A percentile compares a stretch with the other conserved stretches of the same genome.
These are phyloP conservation scores for Ciona savignyi DNA, from an alignment of 23 tunicate species.

Conservation along the genomic window DNA sequence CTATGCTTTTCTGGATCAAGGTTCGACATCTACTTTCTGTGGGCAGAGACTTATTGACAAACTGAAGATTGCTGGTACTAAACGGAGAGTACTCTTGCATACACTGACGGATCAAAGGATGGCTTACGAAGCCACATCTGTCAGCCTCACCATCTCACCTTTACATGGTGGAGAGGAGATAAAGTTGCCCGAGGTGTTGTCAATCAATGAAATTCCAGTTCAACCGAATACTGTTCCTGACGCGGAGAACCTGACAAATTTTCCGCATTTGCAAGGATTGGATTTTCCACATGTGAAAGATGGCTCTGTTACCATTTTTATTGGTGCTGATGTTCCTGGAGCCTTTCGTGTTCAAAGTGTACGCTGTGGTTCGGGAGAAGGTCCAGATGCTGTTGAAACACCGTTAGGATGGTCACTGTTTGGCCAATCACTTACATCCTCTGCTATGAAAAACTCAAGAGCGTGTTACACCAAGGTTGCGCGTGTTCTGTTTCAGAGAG, in stretches of 20 bases:
- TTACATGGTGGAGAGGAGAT: not conserved
- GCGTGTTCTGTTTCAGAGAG: not conserved
- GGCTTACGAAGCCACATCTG: conserved; percentile 1
- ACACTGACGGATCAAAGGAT: not conserved
- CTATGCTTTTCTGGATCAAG: conserved; percentile 9
- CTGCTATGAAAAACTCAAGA: too few relatives aligned
- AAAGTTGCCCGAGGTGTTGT: not conserved
- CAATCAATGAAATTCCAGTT: not conserved
- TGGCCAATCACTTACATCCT: too few relatives aligned
- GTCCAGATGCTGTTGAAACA: not conserved
- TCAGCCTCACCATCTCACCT: not conserved
- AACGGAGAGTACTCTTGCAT: not conserved
- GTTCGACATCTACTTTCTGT: conserved; percentile 2
- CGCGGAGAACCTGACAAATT: not conserved
- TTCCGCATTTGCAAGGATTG: conserved; percentile 4
- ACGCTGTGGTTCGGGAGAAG: not conserved
- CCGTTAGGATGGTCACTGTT: conserved; percentile 1
- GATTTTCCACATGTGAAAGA: conserved; percentile 5
- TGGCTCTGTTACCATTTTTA: conserved; percentile 20
- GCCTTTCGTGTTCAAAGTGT: not conserved
- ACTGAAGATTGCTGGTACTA: not conserved
- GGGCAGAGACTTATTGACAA: conserved; percentile 4
- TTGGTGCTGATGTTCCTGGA: conserved; percentile 9
- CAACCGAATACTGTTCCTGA: not conserved
- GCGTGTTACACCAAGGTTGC: too few relatives aligned